Percentiles rank a stretch among this genome's conserved stretches.
These are phyloP conservation scores for Shargacucullia verbasci DNA, from an alignment of 2,888 invertebrate species.

Conservation along the genomic window DNA sequence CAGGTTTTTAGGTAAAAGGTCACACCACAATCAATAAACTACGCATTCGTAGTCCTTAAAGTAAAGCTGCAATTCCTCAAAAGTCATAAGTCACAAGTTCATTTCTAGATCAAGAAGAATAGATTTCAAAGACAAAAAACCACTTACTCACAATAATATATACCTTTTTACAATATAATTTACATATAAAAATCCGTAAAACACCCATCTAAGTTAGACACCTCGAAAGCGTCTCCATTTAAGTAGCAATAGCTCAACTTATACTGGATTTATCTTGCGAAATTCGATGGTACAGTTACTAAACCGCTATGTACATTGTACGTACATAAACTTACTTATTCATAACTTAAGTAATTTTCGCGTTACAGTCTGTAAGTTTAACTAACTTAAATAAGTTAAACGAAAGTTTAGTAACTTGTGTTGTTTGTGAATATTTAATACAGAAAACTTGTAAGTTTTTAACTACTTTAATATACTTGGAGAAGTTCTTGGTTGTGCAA, in stretches of 20 bases:
- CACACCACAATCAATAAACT: too few relatives aligned
- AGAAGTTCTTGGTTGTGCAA: too few relatives aligned
- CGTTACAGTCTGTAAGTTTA: slow-evolving; percentile 37
- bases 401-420: slow-evolving; percentile 27
- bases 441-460: background rate
- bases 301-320: slow-evolving; percentile 29
- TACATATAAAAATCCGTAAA: slow-evolving; percentile 25
- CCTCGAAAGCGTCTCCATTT: background rate
- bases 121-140: too few relatives aligned
- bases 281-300: slow-evolving; percentile 34
- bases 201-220: slow-evolving; percentile 6
- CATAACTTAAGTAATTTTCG: slow-evolving; percentile 34
- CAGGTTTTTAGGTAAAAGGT: too few relatives aligned
- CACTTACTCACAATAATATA: too few relatives aligned
- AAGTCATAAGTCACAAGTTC: too few relatives aligned
- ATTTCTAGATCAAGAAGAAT: too few relatives aligned
- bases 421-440: slow-evolving; percentile 25
- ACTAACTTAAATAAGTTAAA: slow-evolving; percentile 27
- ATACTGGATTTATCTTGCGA: background rate
- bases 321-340: slow-evolving; percentile 32
- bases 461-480: too few relatives aligned
- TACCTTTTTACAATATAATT: slow-evolving; percentile 4
- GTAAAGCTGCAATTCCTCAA: too few relatives aligned
- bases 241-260: slow-evolving; percentile 5
- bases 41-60: too few relatives aligned